phyloP scores from a whole-genome alignment of 2,113 vertebrate species.

The Cichladusa arquata region DNA sequence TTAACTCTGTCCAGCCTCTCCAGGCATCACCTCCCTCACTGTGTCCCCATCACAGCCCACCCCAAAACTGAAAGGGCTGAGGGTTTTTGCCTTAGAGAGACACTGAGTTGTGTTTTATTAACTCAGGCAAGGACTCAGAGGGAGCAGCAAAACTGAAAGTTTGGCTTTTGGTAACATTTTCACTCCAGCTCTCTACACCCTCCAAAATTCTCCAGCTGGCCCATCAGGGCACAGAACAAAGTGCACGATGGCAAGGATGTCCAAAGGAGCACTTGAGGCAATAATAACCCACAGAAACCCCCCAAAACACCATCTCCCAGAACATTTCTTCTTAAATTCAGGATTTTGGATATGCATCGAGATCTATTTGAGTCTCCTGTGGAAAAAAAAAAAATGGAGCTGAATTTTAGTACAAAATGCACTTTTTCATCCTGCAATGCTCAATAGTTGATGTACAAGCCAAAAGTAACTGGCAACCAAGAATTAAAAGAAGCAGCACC shows the following conservation, averaged over 20 bases:
- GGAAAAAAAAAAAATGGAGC: not conserved
- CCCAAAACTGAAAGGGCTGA: not conserved
- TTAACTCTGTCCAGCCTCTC: no score
- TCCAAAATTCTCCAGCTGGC: not conserved
- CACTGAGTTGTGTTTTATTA: not conserved
- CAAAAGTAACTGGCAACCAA: not conserved
- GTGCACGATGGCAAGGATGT: not conserved
- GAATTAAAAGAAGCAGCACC: not conserved
- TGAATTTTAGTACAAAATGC: not conserved
- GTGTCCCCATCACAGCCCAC: not conserved
- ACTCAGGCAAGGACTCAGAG: not conserved
- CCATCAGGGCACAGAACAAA: not conserved
- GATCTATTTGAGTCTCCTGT: not conserved
- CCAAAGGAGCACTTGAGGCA: not conserved
- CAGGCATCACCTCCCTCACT: not conserved
- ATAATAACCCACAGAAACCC: not conserved
- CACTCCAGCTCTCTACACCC: not conserved
- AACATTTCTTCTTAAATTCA: not conserved
- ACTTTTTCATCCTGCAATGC: not conserved
- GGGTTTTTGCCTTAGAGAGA: not conserved
- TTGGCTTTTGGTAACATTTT: not conserved
- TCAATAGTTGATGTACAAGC: not conserved
- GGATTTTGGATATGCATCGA: no score
- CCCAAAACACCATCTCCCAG: not conserved
- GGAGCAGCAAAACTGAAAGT: not conserved